Base-by-base conservation (phyloP, 35 echinoderm and acorn worm genomes). In the Ophioderma brevispina region DNA sequence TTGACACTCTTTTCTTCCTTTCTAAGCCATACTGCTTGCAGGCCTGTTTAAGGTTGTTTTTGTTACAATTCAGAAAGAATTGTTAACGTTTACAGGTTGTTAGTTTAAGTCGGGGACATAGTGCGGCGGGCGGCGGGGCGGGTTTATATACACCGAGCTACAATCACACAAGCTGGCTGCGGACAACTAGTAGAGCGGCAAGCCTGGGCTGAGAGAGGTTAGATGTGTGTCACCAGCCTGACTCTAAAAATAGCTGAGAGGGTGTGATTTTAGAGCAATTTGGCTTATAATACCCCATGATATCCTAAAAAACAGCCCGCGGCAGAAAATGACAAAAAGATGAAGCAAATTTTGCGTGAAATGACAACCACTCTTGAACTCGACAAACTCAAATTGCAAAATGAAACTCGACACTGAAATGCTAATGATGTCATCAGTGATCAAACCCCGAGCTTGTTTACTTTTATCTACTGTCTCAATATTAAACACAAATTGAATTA, bases 231-330 rank as follows among this genome's bases (percentile, higher is more conserved):
- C 59, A 70, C 59, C 59, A 70, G 59, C 28, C 59, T 70, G 59
- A 70, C 59, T 70, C 59, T 70, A 70, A 70, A 70, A 70, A 70
- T 70, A 70, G 59, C 59, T 70, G 15, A 70, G 28, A 70, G 59
- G 59, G 59, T 70, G 59, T 70, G 59, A 70, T 70, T 70, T 70
- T 70, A 70, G 59, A 70, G 59, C 59, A 70, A 70, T 70, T 70
- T 70, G 59, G 59, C 28, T 70, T 18, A 70, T 70, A 70, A 70
- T 70, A 70, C 59, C 28, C 59, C 4, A 70, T 70, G 59, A 70
- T 70, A 70, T 70, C 59, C 59, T 70, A 15, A 18, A 70, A 70
- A 70, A 70, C 59, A 70, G 59, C 59, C 59, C 17, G 17, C 59
- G 59, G 59, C 28, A 2, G 2, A 70, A 70, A 70, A 70, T 70